Evolutionary conservation across 2,797 vertebrate species (phyloP).

Genomic region (Acanthurus leucopareius): DNA sequence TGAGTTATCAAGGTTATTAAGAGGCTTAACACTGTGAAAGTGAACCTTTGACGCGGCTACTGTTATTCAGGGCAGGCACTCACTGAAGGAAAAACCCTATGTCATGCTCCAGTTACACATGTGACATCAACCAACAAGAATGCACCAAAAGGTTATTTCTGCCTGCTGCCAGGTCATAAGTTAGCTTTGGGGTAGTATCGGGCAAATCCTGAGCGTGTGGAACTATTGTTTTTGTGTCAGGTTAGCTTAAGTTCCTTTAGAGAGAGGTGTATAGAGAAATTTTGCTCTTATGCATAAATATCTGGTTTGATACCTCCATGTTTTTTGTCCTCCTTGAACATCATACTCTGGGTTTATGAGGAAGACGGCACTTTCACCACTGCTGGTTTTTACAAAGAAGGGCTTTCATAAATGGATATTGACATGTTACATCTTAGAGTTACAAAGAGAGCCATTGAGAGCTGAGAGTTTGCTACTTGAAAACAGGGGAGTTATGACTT

Average conservation of each 20-base stretch:
- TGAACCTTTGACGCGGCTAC: slow-evolving; percentile 26
- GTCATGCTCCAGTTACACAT: slow-evolving; percentile 43
- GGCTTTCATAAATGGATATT: slow-evolving; percentile 75
- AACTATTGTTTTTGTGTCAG: slow-evolving; percentile 15
- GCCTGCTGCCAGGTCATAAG: slow-evolving; percentile 46
- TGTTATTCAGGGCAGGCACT: slow-evolving; percentile 19
- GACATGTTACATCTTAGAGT: slow-evolving; percentile 67
- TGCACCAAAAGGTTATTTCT: slow-evolving; percentile 63
- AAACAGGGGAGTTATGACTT: slow-evolving; percentile 69
- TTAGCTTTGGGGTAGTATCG: slow-evolving; percentile 41
- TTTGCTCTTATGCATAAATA: slow-evolving; percentile 5
- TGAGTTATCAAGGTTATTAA: slow-evolving; percentile 41
- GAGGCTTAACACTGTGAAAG: slow-evolving; percentile 31
- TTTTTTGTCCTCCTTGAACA: slow-evolving; percentile 14
- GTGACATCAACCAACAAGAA: slow-evolving; percentile 68
- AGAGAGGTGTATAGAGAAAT: background rate
- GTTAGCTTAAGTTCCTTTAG: background rate
- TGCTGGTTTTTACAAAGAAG: slow-evolving; percentile 68
- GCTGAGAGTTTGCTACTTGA: slow-evolving; percentile 62
- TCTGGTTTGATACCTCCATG: background rate
- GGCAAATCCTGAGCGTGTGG: slow-evolving; percentile 37
- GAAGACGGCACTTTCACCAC: slow-evolving; percentile 32
- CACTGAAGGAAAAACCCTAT: slow-evolving; percentile 29
- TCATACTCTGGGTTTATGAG: slow-evolving; percentile 25
- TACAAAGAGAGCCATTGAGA: slow-evolving; percentile 77